Conservation (phyloP, 2,888 invertebrate genomes). For the Drosophila dives region DNA sequence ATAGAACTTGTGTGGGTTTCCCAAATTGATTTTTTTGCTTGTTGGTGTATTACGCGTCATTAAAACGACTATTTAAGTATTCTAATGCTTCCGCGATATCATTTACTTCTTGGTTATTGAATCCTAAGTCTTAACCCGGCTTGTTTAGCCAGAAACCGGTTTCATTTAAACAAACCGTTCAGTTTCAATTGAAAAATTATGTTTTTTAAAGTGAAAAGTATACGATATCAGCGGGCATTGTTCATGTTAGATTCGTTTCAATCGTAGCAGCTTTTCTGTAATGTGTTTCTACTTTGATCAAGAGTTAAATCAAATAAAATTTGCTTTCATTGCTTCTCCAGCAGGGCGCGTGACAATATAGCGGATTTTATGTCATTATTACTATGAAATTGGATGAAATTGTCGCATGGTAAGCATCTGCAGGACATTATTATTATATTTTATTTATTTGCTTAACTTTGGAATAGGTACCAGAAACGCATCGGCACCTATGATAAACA, state of each 20-base stretch:
- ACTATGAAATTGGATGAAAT: constrained; percentile 85
- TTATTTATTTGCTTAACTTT: constrained; percentile 4
- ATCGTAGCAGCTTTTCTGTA: constrained; percentile 11
- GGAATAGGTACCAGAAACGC: constrained; percentile 94
- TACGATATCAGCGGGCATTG: not conserved
- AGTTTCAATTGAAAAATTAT: not conserved
- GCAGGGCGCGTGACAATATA: constrained; percentile 56
- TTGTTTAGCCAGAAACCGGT: constrained; percentile 30
- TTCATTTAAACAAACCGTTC: not conserved
- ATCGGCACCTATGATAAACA: constrained; percentile 99
- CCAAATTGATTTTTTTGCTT: not conserved
- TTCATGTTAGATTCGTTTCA: not conserved
- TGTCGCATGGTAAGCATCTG: constrained; percentile 83
- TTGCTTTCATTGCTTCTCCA: constrained; percentile 18
- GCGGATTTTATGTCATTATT: constrained; percentile 74
- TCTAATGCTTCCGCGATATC: not conserved
- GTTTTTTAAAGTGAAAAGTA: not conserved
- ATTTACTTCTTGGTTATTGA: constrained; percentile 15
- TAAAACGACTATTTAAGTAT: constrained; percentile 4
- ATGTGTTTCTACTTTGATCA: constrained; percentile 19
- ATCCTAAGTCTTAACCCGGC: constrained; percentile 13
- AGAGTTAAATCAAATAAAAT: constrained; percentile 13
- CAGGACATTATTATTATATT: too few species aligned
- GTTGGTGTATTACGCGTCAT: not conserved
- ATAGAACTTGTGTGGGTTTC: not conserved